A percentile compares a stretch with the other conserved stretches of the same genome.
These are phyloP conservation scores for Parelbella ahira DNA, from an alignment of 2,888 invertebrate species.

Conservation along the genomic window DNA sequence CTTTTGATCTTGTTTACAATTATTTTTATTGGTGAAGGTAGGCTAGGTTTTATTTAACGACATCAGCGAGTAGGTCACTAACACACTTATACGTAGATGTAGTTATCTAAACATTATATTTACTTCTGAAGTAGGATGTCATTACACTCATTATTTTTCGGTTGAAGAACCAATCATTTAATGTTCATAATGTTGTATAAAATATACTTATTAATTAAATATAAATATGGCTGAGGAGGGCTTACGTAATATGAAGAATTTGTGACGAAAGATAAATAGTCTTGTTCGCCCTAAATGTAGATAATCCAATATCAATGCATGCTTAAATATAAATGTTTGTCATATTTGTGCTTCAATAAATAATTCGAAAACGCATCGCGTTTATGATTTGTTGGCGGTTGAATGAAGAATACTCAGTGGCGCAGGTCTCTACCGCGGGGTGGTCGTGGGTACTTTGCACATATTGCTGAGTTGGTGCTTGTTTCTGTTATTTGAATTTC, in stretches of 20 bases:
- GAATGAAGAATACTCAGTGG: no score
- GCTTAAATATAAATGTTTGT: slow-evolving; percentile 62
- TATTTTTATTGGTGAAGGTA: slow-evolving; percentile 60
- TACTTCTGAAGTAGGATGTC: slow-evolving; percentile 31
- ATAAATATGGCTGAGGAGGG: slow-evolving; percentile 20
- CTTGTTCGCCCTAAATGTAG: slow-evolving; percentile 44
- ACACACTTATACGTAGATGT: slow-evolving; percentile 27
- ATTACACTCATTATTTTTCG: no score
- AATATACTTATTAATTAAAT: slow-evolving; percentile 24
- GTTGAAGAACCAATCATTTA: slow-evolving; percentile 16
- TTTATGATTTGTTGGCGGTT: slow-evolving; percentile 44
- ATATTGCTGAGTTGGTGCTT: slow-evolving; percentile 63
- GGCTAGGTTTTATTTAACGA: slow-evolving; percentile 38
- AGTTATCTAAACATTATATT: slow-evolving; percentile 44
- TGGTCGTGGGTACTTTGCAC: no score
- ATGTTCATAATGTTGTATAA: slow-evolving; percentile 24
- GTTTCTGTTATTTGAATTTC: slow-evolving; percentile 56
- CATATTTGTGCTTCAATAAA: slow-evolving; percentile 76
- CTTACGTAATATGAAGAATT: slow-evolving; percentile 36
- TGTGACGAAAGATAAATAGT: slow-evolving; percentile 24
- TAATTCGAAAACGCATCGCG: slow-evolving; percentile 45
- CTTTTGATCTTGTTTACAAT: slow-evolving; percentile 31
- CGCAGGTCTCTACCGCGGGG: no score
- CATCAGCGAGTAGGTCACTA: slow-evolving; percentile 21
- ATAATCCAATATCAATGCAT: slow-evolving; percentile 60